Evolutionary conservation across 2,113 vertebrate species (phyloP), one percentile per base, ranked within the genome.

Genomic region (Tyrannus savana): DNA sequence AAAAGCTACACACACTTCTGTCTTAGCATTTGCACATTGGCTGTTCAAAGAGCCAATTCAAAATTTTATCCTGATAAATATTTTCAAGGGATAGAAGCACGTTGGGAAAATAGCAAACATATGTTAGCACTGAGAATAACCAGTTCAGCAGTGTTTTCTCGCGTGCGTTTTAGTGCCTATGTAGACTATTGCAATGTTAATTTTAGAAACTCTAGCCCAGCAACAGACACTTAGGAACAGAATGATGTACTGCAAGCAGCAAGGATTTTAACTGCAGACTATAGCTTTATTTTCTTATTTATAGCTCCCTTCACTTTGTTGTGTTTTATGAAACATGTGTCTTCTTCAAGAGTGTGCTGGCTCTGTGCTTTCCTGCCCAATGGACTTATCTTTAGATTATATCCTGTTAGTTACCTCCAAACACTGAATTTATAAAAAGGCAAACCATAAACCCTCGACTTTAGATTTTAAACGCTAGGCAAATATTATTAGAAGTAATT

Each of bases 121-220:
- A 90, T 84, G 91, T 89, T 96, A 62, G 53, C 73, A 49, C 67
- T 77, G 67, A 89, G 59, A 92, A 92, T 71, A 92, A 75, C 73
- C 71, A 78, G 69, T 89, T 93, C 77, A 96, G 80, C 79, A 78
- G 2, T 84, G 83, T 92, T 95, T 93, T 72, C 64, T 93, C 42
- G 22, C 81, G 49, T 81, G 76, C 4, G 4, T 93, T 90, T 87
- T 82, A 72, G 52, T 91, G 79, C 67, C 71, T 93, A 28, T 91
- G 92, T 92, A 84, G 72, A 87, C 84, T 95, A 94, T 44, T 83
- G 77, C 86, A 80, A 22, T 72, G 91, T 94, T 97, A 95, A 96
- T 95, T 96, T 96, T 96, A 97, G 95, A 96, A 95, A 94, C 76
- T 35, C 93, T 37, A 96, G 77, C 94, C 86, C 91, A 88, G 91